A percentile compares a stretch with the other conserved stretches of the same genome.
Evolutionary conservation across 2,888 invertebrate genomes (phyloP).

Genomic region (Cataglyphis altisquamis): DNA sequence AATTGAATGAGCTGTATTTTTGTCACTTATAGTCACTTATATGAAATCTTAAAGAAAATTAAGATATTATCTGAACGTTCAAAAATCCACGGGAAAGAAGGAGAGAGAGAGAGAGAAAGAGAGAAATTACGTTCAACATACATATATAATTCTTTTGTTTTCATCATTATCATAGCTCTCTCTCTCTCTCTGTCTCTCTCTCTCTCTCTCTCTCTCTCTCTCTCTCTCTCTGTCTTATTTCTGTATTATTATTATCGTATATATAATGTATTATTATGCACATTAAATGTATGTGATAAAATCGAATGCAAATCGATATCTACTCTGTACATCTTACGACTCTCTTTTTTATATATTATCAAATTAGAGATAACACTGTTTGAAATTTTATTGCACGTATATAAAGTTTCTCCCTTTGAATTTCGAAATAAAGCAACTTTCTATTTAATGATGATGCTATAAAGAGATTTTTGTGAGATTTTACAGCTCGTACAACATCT

Average conservation of each 20-base stretch:
- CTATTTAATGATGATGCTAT: not conserved
- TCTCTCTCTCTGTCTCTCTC: not conserved
- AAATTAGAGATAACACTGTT: not conserved
- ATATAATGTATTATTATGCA: not conserved
- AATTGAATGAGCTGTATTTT: slow-evolving; percentile 31
- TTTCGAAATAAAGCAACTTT: slow-evolving; percentile 3
- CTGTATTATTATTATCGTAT: not conserved
- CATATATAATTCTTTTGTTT: not conserved
- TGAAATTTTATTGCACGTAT: not conserved
- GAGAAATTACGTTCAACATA: not conserved
- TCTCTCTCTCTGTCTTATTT: too few relatives aligned
- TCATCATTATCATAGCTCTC: not conserved
- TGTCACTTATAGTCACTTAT: not conserved
- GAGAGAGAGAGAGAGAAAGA: not conserved
- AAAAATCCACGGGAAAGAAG: not conserved
- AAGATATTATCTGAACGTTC: not conserved
- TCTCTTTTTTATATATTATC: slow-evolving; percentile 10
- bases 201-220: too few relatives aligned
- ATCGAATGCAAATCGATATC: slow-evolving; percentile 12
- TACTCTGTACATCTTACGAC: not conserved
- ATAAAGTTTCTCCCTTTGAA: slow-evolving; percentile 13
- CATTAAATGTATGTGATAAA: not conserved
- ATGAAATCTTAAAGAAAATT: not conserved
- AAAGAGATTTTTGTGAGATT: not conserved
- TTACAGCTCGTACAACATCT: not conserved